Evolutionary conservation across 2,888 invertebrate species (phyloP).

Genomic region (Melanophora roralis): DNA sequence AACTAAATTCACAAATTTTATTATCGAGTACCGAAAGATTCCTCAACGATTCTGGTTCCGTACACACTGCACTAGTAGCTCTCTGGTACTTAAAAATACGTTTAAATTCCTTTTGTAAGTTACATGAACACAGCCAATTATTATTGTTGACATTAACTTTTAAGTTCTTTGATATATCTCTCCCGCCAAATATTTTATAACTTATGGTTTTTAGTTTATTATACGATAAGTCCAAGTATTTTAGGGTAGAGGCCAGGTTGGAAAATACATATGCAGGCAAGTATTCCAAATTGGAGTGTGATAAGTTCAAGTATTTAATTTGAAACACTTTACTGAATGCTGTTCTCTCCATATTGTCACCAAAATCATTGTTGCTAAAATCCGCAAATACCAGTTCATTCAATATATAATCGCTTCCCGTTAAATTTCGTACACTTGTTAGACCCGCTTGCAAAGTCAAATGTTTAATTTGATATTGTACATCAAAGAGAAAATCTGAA

Average conservation of each 20-base stretch:
- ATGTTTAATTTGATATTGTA: conserved; percentile 67
- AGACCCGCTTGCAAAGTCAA: conserved; percentile 66
- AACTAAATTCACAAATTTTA: conserved; percentile 48
- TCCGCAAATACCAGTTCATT: conserved; percentile 66
- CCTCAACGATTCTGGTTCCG: conserved; percentile 54
- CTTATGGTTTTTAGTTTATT: conserved; percentile 67
- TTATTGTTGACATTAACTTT: conserved; percentile 65
- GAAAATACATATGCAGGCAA: conserved; percentile 68
- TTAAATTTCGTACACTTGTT: conserved; percentile 65
- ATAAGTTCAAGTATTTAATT: conserved; percentile 67
- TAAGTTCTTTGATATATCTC: conserved; percentile 50
- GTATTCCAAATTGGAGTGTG: conserved; percentile 66
- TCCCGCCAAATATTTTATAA: conserved; percentile 66
- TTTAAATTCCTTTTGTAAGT: conserved; percentile 63
- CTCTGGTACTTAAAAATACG: conserved; percentile 56
- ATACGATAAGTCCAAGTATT: conserved; percentile 68
- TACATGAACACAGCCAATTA: conserved; percentile 70
- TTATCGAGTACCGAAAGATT: conserved; percentile 63
- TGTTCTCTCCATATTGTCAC: conserved; percentile 41
- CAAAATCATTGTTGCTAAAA: conserved; percentile 70
- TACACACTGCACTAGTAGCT: conserved; percentile 61
- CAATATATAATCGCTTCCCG: conserved; percentile 63
- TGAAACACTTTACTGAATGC: conserved; percentile 67
- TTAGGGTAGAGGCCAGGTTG: conserved; percentile 63
- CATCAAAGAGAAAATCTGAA: conserved; percentile 65